These are phyloP conservation scores for Ennomos fuscantarius DNA, from an alignment of 2,888 invertebrate genomes.

Conservation along the genomic window DNA sequence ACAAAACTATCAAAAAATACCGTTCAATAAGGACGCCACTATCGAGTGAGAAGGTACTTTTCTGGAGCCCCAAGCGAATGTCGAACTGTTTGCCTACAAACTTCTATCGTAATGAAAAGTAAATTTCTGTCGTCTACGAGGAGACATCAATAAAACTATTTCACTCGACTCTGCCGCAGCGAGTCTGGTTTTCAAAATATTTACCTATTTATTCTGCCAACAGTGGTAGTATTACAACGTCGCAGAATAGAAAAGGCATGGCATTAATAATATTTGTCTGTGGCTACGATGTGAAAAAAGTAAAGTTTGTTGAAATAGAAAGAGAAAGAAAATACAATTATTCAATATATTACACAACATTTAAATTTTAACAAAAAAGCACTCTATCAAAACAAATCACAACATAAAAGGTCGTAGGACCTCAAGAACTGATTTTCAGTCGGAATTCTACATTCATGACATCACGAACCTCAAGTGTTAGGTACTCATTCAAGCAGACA, in stretches of 20 bases:
- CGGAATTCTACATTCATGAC: too few species aligned
- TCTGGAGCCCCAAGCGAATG: conserved; percentile 47
- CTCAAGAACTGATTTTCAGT: too few species aligned
- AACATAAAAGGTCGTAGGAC: too few species aligned
- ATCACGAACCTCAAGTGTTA: too few species aligned
- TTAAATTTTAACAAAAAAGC: too few species aligned
- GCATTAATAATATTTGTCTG: too few species aligned
- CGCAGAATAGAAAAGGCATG: conserved; percentile 5
- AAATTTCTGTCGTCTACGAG: conserved; percentile 64
- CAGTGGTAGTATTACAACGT: conserved; percentile 14
- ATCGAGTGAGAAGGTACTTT: conserved; percentile 17
- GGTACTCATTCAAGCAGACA: too few species aligned
- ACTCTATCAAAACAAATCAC: too few species aligned
- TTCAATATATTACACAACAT: too few species aligned
- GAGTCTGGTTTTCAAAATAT: conserved; percentile 65
- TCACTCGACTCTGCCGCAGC: conserved; percentile 53
- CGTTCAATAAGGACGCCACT: conserved; percentile 23
- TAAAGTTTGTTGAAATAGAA: not conserved
- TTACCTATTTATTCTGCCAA: conserved; percentile 58
- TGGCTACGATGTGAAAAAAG: not conserved
- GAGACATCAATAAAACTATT: conserved; percentile 77
- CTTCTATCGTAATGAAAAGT: conserved; percentile 79
- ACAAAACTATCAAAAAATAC: conserved; percentile 20
- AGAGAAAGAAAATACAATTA: too few species aligned
- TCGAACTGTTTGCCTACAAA: conserved; percentile 75